These are phyloP conservation scores for Hippolais icterina DNA, from an alignment of 2,113 vertebrate genomes.

Conservation along the genomic window DNA sequence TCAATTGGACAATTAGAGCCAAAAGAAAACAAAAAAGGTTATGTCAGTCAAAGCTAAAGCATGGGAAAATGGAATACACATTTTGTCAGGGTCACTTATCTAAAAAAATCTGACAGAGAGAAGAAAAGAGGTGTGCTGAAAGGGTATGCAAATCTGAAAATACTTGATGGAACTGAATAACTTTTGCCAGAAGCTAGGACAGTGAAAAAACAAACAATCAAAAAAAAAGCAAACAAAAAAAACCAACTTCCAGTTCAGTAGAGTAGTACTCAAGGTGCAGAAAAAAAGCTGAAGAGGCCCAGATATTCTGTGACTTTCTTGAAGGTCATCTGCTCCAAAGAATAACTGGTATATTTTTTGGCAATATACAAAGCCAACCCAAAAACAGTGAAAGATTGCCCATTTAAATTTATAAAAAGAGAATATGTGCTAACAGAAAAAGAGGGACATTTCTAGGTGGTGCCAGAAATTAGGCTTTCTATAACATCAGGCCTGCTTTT, in stretches of 20 bases:
- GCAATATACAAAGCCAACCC: not conserved
- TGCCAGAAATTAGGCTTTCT: not conserved
- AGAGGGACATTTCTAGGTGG: not conserved
- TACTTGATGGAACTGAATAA: not conserved
- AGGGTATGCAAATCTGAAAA: not conserved
- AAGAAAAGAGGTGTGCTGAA: not conserved
- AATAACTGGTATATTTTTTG: not conserved
- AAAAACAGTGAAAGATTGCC: not conserved
- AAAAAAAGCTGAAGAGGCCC: not conserved
- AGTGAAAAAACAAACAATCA: too few species aligned
- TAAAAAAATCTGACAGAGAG: not conserved
- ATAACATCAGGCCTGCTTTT: not conserved
- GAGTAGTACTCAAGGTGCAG: not conserved
- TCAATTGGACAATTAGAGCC: not conserved
- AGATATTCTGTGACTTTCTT: not conserved
- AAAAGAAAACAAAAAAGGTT: not conserved
- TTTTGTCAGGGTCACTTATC: not conserved
- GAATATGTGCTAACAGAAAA: not conserved
- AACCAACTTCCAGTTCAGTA: not conserved
- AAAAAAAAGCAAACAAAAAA: not conserved
- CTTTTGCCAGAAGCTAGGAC: not conserved
- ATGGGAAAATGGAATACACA: not conserved
- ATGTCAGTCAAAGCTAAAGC: not conserved
- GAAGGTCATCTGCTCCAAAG: not conserved
- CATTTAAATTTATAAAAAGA: not conserved